A percentile compares a stretch with the other conserved stretches of the same genome.
Evolutionary conservation across 2,113 vertebrate species (phyloP).

Genomic region (Penelope pileata): DNA sequence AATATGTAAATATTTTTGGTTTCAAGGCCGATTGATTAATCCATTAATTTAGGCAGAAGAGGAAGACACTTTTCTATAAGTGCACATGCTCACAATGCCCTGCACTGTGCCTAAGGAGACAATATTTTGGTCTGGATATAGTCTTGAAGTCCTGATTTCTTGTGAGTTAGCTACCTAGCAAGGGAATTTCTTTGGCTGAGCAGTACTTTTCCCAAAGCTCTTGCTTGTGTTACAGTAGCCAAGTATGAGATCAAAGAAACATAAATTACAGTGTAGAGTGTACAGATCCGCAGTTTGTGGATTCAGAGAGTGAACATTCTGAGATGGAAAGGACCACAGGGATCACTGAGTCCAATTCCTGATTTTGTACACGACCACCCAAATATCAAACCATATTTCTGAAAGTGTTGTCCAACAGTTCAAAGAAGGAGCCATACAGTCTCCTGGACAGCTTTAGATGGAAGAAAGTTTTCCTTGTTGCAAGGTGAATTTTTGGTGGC

Average conservation of each 20-base stretch:
- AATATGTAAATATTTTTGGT: not conserved
- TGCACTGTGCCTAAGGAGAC: not conserved
- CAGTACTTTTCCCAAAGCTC: not conserved
- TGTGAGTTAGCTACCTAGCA: not conserved
- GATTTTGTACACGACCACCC: not conserved
- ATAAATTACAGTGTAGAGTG: not conserved
- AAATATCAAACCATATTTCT: not conserved
- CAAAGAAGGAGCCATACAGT: accelerated
- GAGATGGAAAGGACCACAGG: not conserved
- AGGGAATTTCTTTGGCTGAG: not conserved
- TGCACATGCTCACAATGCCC: not conserved
- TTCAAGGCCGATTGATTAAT: not conserved
- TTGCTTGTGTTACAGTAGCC: not conserved
- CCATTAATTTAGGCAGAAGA: not conserved
- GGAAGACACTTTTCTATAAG: not conserved
- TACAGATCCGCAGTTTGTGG: not conserved
- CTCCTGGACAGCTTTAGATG: not conserved
- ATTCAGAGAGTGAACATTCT: not conserved
- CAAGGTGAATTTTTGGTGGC: not conserved
- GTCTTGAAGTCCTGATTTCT: not conserved
- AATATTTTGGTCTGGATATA: not conserved
- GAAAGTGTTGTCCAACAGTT: not conserved
- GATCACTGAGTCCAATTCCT: not conserved
- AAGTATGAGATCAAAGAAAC: not conserved
- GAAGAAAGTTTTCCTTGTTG: not conserved